Conservation (phyloP, 2,113 vertebrate genomes). For the Hemibagrus wyckioides region DNA sequence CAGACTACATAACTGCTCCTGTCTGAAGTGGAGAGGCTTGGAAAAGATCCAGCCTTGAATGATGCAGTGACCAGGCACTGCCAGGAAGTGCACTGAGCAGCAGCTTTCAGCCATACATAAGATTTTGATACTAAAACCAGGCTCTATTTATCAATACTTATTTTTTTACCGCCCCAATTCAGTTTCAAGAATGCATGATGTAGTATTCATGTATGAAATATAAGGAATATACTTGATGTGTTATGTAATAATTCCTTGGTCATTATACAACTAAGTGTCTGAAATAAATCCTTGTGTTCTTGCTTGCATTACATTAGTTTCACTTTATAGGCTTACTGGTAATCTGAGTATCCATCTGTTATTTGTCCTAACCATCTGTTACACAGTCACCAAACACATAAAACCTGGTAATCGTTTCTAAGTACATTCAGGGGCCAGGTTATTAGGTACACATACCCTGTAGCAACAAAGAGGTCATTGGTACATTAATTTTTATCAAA, state of each 20-base stretch:
- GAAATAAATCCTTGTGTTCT: neutral
- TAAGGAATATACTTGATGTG: neutral
- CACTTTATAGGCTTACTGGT: constrained; percentile 22
- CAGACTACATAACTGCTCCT: constrained; percentile 45
- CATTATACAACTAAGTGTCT: neutral
- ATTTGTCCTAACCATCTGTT: constrained; percentile 52
- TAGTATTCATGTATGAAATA: neutral
- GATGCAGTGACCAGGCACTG: constrained; percentile 66
- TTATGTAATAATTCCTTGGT: neutral
- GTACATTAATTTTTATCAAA: neutral
- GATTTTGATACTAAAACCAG: neutral
- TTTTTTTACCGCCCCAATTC: too few relatives aligned
- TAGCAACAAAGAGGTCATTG: neutral
- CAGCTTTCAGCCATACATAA: constrained; percentile 46
- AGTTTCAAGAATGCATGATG: neutral
- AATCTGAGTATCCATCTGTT: constrained; percentile 49
- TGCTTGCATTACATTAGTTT: constrained; percentile 22
- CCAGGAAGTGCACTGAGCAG: constrained; percentile 65
- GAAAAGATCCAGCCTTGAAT: constrained; percentile 50
- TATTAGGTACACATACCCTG: neutral
- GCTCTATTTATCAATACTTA: neutral
- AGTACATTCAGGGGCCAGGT: neutral
- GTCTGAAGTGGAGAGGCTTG: constrained; percentile 44
- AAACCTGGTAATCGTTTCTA: constrained; percentile 23
- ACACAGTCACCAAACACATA: constrained; percentile 22